Base-by-base conservation (phyloP, 2,888 invertebrate genomes). In the Rugalucina vietnamica region DNA sequence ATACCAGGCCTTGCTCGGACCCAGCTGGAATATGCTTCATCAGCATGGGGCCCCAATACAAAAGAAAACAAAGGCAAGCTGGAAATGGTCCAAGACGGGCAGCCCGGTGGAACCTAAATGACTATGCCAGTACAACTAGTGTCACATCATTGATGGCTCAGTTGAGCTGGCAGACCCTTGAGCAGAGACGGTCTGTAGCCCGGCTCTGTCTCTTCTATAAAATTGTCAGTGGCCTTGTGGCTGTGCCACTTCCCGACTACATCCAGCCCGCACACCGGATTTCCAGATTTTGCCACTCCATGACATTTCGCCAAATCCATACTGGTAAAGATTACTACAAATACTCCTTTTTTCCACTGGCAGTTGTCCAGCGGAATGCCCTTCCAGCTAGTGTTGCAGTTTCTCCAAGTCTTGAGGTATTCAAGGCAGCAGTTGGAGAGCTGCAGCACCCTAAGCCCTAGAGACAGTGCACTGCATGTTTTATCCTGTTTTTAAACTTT, bases 331-430 rank as follows among this genome's bases (percentile, higher is more conserved):
- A 60, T 14, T 14, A 60, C 60, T 60, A 65, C 21, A 65, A 65
- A 65, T 65, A 65, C 29, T 65, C 65, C 65, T 65, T 65, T 34
- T 65, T 65, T 65, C 65, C 65, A 14, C 18, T 65, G 8, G 65
- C 65, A 4, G 34, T 34, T 34, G 10, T 65, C 10, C 65, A 65
- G 65, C 34, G 65, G 65, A 34, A 65, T 34, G 65, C 34, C 34
- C 65, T 65, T 18, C 29, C 65, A 10, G 65, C 32, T 34, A 21
- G 34, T 65, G 65, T 34, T 32, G 65, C 21, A 14, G 34, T 34
- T 8, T 65, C 65, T 32, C 65, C 65, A 21, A n/a, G 65, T 34
- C 65, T 18, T 34, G 65, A 65, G 1, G 32, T n/a, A 10, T 65
- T 65, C 34, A 65, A 65, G 32, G 34, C 65, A 14, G 65, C 65